Evolutionary conservation across 1,140 invertebrate species (phyloP), one percentile per base, ranked within the genome.

Genomic region (Drosophila bipectinata): DNA sequence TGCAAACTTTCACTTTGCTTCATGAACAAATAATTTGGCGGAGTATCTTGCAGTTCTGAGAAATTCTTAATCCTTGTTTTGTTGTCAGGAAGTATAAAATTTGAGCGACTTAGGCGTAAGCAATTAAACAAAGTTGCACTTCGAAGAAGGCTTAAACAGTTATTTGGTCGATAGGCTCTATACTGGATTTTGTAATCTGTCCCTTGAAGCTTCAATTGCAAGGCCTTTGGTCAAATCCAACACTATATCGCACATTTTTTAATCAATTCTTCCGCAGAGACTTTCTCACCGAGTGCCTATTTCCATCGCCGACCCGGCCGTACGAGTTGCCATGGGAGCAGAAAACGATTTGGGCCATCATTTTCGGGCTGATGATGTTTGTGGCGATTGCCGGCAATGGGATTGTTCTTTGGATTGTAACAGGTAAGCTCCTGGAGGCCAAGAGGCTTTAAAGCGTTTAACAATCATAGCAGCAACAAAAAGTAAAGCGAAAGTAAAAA

Each of bases 371-470:
- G 41, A 96, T 98, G 94, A 92, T 97, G 9, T 91, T 96, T 21
- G 93, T 97, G 6, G 96, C 97, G 2, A 95, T 96, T 34, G 94
- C 95, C 5, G 97, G 97, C 8, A 98, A 98, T 90, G 93, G 94
- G 37, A 96, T 97, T 57, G 97, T 98, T 32, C 96, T 97, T 74
- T 98, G 97, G 97, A 98, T 98, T 79, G 96, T 98, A 24, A 93
- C 96, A 60, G 95, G 95, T 96, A 92, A 94, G 94, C 51, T 8
- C 30, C 30, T 34, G 54, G 8, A 37, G 10, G 6, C 37, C 34
- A 47, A 56, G 44, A 9, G 5, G 47, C 37, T 52, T 71, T 79
- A 69, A 79, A 74, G 26, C 48, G 34, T 34, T 30, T 53, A 10
- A n/a, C 12, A 52, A 48, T 37, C 7, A 8, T 18, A 14, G 21